Conservation (phyloP, 2,113 vertebrate genomes). For the Calyptomena viridis region DNA sequence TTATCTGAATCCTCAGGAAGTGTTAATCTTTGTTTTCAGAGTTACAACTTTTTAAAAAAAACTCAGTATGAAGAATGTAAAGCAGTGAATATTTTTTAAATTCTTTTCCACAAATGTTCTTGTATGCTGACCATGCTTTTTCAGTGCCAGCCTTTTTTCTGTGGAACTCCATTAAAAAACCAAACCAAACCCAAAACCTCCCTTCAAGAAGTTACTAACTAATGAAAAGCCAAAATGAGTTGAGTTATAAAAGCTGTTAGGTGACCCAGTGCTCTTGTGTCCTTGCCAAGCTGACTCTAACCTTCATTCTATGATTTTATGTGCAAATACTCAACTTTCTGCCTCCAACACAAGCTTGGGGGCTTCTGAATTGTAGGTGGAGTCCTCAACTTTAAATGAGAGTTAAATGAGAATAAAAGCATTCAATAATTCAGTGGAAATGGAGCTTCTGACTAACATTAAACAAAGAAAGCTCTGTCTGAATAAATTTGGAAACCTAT, state of each 20-base stretch:
- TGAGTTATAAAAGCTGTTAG: neutral
- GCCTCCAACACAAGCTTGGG: neutral
- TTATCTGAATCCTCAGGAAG: neutral
- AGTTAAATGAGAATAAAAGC: neutral
- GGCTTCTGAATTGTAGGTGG: neutral
- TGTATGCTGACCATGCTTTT: neutral
- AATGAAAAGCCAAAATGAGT: neutral
- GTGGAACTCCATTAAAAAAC: neutral
- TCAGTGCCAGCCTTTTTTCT: neutral
- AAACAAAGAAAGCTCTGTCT: neutral
- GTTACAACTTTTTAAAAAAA: neutral
- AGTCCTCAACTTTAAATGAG: neutral
- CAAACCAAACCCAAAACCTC: neutral
- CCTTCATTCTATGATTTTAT: neutral
- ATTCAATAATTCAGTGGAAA: neutral
- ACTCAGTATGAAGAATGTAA: neutral
- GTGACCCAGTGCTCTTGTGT: neutral
- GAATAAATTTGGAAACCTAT: constrained; percentile 14
- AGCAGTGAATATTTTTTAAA: neutral
- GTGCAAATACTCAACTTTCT: neutral
- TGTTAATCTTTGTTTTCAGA: neutral
- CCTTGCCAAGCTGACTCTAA: neutral
- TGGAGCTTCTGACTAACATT: neutral
- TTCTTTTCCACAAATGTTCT: neutral
- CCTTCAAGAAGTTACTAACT: neutral